Base-by-base conservation (phyloP, 2,888 invertebrate genomes). In the Tetrapedia diversipes region DNA sequence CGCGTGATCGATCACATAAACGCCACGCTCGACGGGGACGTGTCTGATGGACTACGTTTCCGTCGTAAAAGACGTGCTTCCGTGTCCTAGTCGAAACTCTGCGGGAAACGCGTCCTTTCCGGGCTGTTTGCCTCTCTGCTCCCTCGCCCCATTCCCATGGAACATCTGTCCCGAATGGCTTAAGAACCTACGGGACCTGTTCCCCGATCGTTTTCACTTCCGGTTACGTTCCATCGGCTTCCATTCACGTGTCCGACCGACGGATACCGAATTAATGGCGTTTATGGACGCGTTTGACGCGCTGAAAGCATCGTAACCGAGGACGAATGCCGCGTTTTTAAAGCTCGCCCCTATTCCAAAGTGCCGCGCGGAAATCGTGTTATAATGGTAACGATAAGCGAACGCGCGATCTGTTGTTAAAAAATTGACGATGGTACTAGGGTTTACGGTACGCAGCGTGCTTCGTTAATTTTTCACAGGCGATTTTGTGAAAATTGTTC, bases 1-100 rank as follows among this genome's bases (percentile, higher is more conserved):
- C 19, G 54, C n/a, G 47, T 63, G 73, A 73, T 73, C 54, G 63
- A 53, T 47, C 47, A 10, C 27, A 19, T 47, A 41, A 71, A 73
- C 39, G 63, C 19, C 54, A 53, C 22, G 19, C 22, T 53, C 47
- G 11, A 14, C 24, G 11, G 49, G 11, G 4, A 34, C 37, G 29
- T 22, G 27, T 24, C 22, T 45, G 16, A n/a, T n/a, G 47, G 24
- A 22, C n/a, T 34, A 43, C 32, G 37, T 70, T 41, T 37, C 37
- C n/a, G 16, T 54, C 47, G 63, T 63, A 71, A 73, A 71, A 71
- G 34, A 32, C 53, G 73, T 24, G 39, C 19, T 43, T 39, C 16
- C 51, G 32, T 63, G 32, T 51, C 24, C n/a, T 22, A 32, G 29
- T 10, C 1, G 54, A 56, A 61, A 56, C 72, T 63, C 63, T 27